A percentile compares a stretch with the other conserved stretches of the same genome.
These are phyloP conservation scores for Saguinus imperator DNA, from an alignment of 2,113 vertebrate species.

Conservation along the genomic window DNA sequence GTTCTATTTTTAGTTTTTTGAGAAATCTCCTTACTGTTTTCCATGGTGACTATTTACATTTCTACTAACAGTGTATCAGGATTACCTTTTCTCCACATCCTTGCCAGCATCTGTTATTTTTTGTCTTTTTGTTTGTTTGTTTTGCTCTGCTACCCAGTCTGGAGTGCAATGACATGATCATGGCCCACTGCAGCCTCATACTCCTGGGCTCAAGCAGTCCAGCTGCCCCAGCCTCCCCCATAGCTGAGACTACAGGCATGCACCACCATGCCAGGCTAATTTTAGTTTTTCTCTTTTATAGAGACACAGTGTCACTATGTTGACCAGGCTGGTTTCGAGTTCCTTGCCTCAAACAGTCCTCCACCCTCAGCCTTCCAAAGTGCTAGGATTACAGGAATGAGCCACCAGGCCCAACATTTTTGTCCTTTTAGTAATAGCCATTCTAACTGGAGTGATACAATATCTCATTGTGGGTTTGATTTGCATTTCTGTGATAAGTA, in stretches of 20 bases:
- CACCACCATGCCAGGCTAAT: not conserved
- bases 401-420: not conserved
- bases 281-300: not conserved
- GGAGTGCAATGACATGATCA: not conserved
- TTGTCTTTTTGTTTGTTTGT: not conserved
- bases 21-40: not conserved
- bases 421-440: not conserved
- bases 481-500: not conserved
- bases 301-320: not conserved
- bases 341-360: not conserved
- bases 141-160: not conserved
- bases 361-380: not conserved
- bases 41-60: not conserved
- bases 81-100: not conserved
- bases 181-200: not conserved
- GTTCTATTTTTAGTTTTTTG: not conserved
- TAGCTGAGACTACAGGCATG: not conserved
- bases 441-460: not conserved
- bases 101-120: not conserved
- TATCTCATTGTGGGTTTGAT: not conserved
- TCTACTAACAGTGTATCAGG: not conserved
- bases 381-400: not conserved
- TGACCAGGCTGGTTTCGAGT: not conserved
- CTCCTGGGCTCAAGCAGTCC: not conserved
- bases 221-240: not conserved